Evolutionary conservation across 2,888 invertebrate species (phyloP).

Genomic region (Trachelus troglodyta): DNA sequence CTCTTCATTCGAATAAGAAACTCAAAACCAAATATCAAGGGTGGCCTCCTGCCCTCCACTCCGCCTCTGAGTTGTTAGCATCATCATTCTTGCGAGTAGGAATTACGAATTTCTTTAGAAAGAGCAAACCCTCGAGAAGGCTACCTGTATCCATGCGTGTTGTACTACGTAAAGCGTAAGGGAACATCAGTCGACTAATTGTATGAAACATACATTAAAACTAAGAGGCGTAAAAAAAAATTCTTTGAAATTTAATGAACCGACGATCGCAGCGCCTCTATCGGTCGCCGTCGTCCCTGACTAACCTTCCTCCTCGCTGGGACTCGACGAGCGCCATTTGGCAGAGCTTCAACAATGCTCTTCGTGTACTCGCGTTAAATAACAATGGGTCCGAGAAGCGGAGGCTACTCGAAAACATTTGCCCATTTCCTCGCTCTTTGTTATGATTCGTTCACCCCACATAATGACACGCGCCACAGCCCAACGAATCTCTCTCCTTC

Average conservation of each 20-base stretch:
- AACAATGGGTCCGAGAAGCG: conserved; percentile 36
- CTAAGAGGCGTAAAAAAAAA: background rate
- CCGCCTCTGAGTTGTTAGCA: background rate
- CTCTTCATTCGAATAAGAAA: background rate
- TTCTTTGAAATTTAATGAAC: background rate
- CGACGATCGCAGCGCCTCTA: background rate
- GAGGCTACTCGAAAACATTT: conserved; percentile 28
- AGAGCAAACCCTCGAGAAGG: background rate
- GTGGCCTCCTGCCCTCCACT: background rate
- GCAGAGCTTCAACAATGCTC: conserved; percentile 44
- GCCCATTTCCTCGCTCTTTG: conserved; percentile 38
- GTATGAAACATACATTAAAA: background rate
- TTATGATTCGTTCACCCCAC: conserved; percentile 41
- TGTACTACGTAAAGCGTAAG: background rate
- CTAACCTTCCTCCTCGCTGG: background rate
- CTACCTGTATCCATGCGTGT: background rate
- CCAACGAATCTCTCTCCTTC: background rate
- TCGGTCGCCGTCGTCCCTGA: background rate
- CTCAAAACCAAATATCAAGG: background rate
- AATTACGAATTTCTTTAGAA: background rate
- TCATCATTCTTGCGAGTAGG: background rate
- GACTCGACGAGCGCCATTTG: conserved; percentile 37
- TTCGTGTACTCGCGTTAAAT: conserved; percentile 34
- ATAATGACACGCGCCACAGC: conserved; percentile 44
- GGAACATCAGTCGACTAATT: too few relatives aligned